These are phyloP conservation scores for Hirtodrosophila cameraria DNA, from an alignment of 2,888 invertebrate genomes.

Conservation along the genomic window DNA sequence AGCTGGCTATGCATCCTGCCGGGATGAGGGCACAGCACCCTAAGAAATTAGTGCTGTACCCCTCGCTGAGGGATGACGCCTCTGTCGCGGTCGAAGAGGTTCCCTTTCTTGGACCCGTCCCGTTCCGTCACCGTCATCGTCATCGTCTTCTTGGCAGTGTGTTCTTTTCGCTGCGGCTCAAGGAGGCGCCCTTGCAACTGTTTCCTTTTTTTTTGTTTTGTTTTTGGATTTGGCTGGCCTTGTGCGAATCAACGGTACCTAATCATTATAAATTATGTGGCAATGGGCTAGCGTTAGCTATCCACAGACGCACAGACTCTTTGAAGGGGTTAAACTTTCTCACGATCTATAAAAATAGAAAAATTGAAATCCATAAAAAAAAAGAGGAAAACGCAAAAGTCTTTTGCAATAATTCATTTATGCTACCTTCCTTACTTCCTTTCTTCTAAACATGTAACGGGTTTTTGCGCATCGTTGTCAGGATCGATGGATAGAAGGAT, in stretches of 20 bases:
- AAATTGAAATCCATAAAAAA: constrained; percentile 63
- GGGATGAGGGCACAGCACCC: constrained; percentile 33
- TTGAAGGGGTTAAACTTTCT: constrained; percentile 78
- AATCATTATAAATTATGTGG: constrained; percentile 80
- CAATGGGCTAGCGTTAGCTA: constrained; percentile 49
- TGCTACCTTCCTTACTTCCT: constrained; percentile 10
- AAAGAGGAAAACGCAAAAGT: constrained; percentile 53
- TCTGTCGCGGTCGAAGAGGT: constrained; percentile 49
- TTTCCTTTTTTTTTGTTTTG: constrained; percentile 46
- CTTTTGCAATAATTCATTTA: constrained; percentile 54
- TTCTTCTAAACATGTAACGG: constrained; percentile 47
- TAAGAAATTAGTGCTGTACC: constrained; percentile 31
- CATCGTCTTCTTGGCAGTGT: constrained; percentile 27
- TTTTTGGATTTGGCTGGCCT: constrained; percentile 22
- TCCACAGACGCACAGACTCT: constrained; percentile 4
- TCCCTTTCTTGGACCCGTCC: too few species aligned
- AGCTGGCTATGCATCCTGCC: constrained; percentile 43
- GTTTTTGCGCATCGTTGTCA: constrained; percentile 8
- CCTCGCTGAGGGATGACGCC: constrained; percentile 74
- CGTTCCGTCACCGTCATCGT: constrained; percentile 23
- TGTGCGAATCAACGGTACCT: constrained; percentile 53
- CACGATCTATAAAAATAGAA: constrained; percentile 67
- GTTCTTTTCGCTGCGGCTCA: constrained; percentile 69
- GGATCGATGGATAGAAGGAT: constrained; percentile 18
- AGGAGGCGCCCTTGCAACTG: constrained; percentile 66